These are phyloP conservation scores for Leptarthrus brevirostris DNA, from an alignment of 2,888 invertebrate genomes.

Conservation along the genomic window DNA sequence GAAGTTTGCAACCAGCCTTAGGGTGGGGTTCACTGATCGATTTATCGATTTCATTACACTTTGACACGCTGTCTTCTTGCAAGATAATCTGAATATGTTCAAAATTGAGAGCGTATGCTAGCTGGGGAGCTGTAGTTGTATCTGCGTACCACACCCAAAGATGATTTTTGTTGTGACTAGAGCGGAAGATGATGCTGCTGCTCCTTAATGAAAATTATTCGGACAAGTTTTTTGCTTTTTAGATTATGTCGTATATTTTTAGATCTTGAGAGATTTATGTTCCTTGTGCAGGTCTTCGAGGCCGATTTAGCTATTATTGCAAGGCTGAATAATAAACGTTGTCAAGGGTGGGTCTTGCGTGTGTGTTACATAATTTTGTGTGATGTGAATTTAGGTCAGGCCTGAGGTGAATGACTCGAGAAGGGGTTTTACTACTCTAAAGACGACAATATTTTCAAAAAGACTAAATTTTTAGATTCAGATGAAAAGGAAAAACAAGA, in stretches of 20 bases:
- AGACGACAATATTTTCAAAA: too few relatives aligned
- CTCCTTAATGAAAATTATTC: constrained; percentile 24
- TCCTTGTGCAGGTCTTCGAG: constrained; percentile 9
- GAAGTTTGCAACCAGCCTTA: constrained; percentile 7
- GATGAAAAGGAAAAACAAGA: too few relatives aligned
- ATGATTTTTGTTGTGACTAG: constrained; percentile 11
- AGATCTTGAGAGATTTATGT: constrained; percentile 19
- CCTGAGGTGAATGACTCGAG: constrained; percentile 33
- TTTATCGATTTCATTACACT: constrained; percentile 46
- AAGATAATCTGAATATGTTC: constrained; percentile 22
- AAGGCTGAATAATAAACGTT: neutral
- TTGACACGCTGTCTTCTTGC: neutral
- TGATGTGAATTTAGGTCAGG: constrained; percentile 23
- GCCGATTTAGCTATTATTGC: neutral
- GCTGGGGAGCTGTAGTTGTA: neutral
- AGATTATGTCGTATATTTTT: constrained; percentile 13
- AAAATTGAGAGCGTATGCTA: neutral
- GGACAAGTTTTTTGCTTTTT: neutral
- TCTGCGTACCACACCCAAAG: constrained; percentile 33
- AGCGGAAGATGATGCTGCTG: neutral
- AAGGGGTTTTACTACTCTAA: neutral
- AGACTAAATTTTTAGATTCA: too few relatives aligned
- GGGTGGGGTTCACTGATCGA: constrained; percentile 51
- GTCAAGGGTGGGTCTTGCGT: constrained; percentile 2
- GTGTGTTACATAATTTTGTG: constrained; percentile 5